Base-by-base conservation (phyloP, 2,888 invertebrate species). In the Opisthograptis luteolata region DNA sequence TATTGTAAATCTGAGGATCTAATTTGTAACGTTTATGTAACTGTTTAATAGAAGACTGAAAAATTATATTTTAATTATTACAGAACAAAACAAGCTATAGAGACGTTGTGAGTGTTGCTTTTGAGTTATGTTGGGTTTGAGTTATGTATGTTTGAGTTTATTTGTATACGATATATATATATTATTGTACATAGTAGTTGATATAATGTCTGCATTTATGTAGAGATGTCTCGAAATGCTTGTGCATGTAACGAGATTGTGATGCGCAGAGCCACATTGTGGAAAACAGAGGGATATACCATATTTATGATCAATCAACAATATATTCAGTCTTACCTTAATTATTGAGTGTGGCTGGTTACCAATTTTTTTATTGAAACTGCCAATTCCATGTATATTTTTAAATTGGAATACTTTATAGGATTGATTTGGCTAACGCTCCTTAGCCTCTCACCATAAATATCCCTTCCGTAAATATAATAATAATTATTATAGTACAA, bases 31-130 rank as follows among this genome's bases (percentile, higher is more conserved):
- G 67, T 84, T 79, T 82, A 78, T 66, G 55, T 34, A 55, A 83
- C 81, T 84, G 79, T 81, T 78, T 81, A 80, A 86, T 87, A 84
- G 86, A 87, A 88, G 88, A 88, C 88, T 88, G 88, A 88, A 74
- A 79, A 74, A 76, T 82, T 79, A 77, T 80, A 82, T 81, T 76
- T 68, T 75, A 75, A 81, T 85, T 76, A 75, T 80, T 80, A 81
- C 73, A 66, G 32, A 57, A 59, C 48, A 37, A 55, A 70, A n/a
- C n/a, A 73, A 68, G 60, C 62, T 69, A 67, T 71, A 66, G 65
- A 62, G 62, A n/a, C 3, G n/a, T 73, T 73, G 68, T 65, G 60
- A 9, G 55, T 65, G 52, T 65, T 66, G 48, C 52, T 64, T 68
- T 73, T 72, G 60, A 55, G 53, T 60, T 47, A 45, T 68, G 47